Evolutionary conservation across 1,140 invertebrate species (phyloP).

Genomic region (Chelonus insularis): DNA sequence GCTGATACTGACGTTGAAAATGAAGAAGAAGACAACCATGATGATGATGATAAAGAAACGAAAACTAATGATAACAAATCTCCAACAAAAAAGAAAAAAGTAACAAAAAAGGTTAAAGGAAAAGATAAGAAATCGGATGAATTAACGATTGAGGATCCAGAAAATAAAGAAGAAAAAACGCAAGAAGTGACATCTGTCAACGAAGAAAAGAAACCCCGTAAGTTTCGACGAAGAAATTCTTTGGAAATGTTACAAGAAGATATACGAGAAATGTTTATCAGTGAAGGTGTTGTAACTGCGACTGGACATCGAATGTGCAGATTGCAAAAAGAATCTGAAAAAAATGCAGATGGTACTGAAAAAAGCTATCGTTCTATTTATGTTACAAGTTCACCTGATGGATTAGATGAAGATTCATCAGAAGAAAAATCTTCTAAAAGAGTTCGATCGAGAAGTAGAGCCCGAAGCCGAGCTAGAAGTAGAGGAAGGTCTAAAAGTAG

Average conservation of each 20-base stretch:
- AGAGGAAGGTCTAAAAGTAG: not conserved
- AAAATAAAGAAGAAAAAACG: conserved; percentile 24
- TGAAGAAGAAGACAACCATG: no score
- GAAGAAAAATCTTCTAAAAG: conserved; percentile 1
- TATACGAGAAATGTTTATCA: conserved; percentile 70
- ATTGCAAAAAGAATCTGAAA: conserved; percentile 37
- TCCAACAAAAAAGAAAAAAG: conserved; percentile 33
- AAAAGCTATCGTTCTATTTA: not conserved
- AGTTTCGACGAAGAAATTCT: conserved; percentile 49
- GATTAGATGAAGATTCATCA: conserved; percentile 5
- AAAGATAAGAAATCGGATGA: conserved; percentile 15
- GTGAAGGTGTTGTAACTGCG: conserved; percentile 63
- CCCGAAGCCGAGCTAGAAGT: not conserved
- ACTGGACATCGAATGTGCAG: conserved; percentile 55
- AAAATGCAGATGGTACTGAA: conserved; percentile 20
- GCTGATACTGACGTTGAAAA: no score
- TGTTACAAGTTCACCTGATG: conserved; percentile 14
- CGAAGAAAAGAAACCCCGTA: conserved; percentile 14
- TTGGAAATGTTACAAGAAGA: conserved; percentile 68
- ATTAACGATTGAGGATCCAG: not conserved
- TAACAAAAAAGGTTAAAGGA: conserved; percentile 36
- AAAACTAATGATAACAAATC: conserved; percentile 20
- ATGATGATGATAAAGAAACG: no score
- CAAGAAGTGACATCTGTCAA: not conserved
- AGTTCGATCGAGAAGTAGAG: no score